Evolutionary conservation across 2,888 invertebrate species (phyloP).

Genomic region (Stratiomys singularior): DNA sequence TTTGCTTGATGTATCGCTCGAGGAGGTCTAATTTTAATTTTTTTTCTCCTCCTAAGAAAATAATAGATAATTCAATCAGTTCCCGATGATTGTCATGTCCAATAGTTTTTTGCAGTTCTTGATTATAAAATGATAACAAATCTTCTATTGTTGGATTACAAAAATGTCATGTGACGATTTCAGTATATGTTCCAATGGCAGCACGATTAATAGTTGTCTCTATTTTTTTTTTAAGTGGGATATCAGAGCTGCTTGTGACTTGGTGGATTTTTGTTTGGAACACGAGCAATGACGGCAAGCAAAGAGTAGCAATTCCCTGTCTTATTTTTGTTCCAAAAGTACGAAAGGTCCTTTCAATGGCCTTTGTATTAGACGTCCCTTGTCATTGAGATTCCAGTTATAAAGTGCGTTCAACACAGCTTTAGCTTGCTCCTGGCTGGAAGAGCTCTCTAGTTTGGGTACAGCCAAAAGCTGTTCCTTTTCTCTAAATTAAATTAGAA

Average conservation of each 20-base stretch:
- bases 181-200: too few species aligned
- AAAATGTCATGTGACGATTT: too few species aligned
- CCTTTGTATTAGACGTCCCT: too few species aligned
- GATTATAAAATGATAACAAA: background rate
- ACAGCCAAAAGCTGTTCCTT: conserved; percentile 57
- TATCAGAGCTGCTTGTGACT: conserved; percentile 54
- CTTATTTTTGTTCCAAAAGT: too few species aligned
- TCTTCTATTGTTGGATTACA: background rate
- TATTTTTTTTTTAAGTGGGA: conserved; percentile 51
- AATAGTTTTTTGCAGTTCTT: conserved; percentile 50
- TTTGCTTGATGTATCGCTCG: conserved; percentile 58
- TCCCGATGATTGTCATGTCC: conserved; percentile 53
- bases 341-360: too few species aligned
- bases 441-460: conserved; percentile 55
- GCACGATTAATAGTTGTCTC: background rate
- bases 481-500: conserved; percentile 59
- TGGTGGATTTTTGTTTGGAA: conserved; percentile 53
- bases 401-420: conserved; percentile 53
- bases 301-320: conserved; percentile 48
- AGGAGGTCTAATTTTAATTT: conserved; percentile 52
- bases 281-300: conserved; percentile 49
- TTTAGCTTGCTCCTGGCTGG: conserved; percentile 53
- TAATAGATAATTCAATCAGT: conserved; percentile 49
- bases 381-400: conserved; percentile 53
- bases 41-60: too few species aligned